Conservation (phyloP, 2,113 vertebrate genomes). For the Pungitius pungitius region DNA sequence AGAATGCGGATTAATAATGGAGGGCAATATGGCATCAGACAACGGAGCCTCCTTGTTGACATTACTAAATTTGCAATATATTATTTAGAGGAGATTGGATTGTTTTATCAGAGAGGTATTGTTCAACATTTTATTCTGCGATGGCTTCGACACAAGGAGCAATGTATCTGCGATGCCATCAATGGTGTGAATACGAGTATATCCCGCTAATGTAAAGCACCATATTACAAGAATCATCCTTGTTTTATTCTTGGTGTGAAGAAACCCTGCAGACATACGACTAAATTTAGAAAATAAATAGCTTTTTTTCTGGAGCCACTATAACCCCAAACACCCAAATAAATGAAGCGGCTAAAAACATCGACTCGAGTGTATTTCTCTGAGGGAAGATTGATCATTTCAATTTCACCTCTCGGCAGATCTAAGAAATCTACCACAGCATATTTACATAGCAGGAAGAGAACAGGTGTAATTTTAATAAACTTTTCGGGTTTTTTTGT, state of each 20-base stretch:
- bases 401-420: slow-evolving; percentile 5
- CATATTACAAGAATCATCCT: slow-evolving; percentile 22
- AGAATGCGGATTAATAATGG: slow-evolving; percentile 65
- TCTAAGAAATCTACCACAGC: not conserved
- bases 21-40: slow-evolving; percentile 31
- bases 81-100: slow-evolving; percentile 41
- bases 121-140: slow-evolving; percentile 30
- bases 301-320: not conserved
- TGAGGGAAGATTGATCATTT: not conserved
- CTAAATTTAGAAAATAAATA: not conserved
- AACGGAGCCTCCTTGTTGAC: slow-evolving; percentile 38
- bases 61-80: slow-evolving; percentile 39
- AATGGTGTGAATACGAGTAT: slow-evolving; percentile 6
- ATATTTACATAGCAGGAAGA: not conserved
- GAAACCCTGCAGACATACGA: not conserved
- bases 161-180: slow-evolving; percentile 26
- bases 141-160: not conserved
- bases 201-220: slow-evolving; percentile 3
- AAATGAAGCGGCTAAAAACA: not conserved
- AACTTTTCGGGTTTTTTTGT: no score
- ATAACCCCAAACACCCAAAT: not conserved
- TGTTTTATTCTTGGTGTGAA: not conserved
- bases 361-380: not conserved
- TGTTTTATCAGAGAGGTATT: slow-evolving; percentile 35
- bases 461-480: not conserved